phyloP scores from a whole-genome alignment of 2,113 vertebrate genomes.

The Coracopsis vasa region DNA sequence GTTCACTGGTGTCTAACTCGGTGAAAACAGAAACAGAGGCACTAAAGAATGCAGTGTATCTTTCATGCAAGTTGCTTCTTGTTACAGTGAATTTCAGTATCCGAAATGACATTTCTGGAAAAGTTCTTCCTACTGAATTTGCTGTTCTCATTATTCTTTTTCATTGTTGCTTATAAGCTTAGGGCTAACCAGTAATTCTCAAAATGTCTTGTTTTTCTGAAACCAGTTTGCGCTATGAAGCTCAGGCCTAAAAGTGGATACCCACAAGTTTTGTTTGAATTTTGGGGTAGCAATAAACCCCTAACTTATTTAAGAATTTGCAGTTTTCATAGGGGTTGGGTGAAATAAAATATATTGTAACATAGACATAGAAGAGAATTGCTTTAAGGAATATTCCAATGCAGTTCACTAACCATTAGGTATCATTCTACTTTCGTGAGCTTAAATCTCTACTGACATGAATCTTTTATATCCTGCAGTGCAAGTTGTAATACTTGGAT shows the following conservation, averaged over 20 bases:
- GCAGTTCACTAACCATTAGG: constrained; percentile 42
- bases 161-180: background rate
- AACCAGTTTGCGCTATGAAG: background rate
- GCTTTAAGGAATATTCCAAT: constrained; percentile 29
- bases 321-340: background rate
- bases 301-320: background rate
- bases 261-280: background rate
- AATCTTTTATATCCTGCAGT: constrained; percentile 53
- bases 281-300: background rate
- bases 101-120: background rate
- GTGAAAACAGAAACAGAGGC: background rate
- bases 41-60: background rate
- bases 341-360: background rate
- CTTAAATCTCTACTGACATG: constrained; percentile 47
- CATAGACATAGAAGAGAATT: background rate
- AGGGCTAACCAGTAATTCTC: background rate
- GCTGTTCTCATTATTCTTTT: background rate
- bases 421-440: constrained; percentile 18
- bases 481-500: constrained; percentile 29
- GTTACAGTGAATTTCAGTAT: background rate
- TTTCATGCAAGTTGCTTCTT: background rate
- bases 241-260: background rate
- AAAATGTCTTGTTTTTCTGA: background rate
- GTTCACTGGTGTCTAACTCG: background rate
- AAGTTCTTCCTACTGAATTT: background rate